A percentile compares a stretch with the other conserved stretches of the same genome.
phyloP scores from a whole-genome alignment of 1,140 invertebrate genomes.

The Penaeus japonicus region DNA sequence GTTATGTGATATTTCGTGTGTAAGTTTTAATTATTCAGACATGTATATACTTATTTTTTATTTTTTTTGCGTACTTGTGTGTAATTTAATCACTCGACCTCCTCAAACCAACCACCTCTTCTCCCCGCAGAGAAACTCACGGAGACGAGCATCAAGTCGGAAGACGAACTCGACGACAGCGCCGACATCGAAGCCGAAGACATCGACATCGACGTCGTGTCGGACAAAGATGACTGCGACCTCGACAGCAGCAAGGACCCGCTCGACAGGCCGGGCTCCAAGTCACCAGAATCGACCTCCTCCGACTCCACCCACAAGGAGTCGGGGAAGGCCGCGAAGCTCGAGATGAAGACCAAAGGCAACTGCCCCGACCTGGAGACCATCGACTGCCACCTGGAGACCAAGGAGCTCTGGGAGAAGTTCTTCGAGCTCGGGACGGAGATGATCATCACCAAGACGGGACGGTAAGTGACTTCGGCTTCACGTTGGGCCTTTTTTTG shows the following conservation, averaged over 20 bases:
- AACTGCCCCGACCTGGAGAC: conserved; percentile 66
- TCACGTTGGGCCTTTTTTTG: not conserved
- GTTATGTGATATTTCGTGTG: too few relatives aligned
- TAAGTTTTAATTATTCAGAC: not conserved
- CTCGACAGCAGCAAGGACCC: conserved; percentile 52
- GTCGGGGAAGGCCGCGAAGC: conserved; percentile 40
- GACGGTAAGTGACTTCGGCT: conserved; percentile 75
- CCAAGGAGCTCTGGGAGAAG: conserved; percentile 85
- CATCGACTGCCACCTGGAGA: conserved; percentile 65
- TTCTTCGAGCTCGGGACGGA: conserved; percentile 94
- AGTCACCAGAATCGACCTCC: conserved; percentile 54
- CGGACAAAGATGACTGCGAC: conserved; percentile 58
- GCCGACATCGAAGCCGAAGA: conserved; percentile 47
- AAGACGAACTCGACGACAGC: conserved; percentile 56
- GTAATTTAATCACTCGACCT: not conserved
- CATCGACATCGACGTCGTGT: conserved; percentile 59
- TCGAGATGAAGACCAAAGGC: conserved; percentile 62
- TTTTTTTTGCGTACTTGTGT: not conserved
- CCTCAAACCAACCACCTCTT: not conserved
- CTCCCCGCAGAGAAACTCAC: conserved; percentile 53
- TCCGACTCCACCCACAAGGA: conserved; percentile 42
- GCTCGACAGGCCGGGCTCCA: conserved; percentile 50
- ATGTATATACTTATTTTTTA: too few relatives aligned
- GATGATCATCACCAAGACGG: conserved; percentile 98
- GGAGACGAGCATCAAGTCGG: conserved; percentile 57